These are phyloP conservation scores for Dusona sp. DNA, from an alignment of 2,888 invertebrate species.

Conservation along the genomic window DNA sequence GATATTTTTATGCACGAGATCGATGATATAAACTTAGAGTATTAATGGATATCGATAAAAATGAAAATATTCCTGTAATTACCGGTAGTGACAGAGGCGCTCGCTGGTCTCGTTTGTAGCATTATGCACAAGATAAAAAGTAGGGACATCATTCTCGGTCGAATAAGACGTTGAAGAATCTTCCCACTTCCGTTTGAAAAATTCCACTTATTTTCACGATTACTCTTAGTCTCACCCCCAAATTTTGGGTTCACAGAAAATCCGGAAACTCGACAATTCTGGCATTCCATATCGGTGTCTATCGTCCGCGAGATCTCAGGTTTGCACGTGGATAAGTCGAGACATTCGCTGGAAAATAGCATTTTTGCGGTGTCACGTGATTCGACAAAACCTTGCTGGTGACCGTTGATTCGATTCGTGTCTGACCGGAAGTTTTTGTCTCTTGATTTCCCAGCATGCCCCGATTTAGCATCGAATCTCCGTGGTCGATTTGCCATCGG, in stretches of 20 bases:
- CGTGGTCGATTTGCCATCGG: constrained; percentile 54
- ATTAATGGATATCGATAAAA: not conserved
- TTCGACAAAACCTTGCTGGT: not conserved
- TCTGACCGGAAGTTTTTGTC: not conserved
- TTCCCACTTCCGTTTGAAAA: constrained; percentile 53
- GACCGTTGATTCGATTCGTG: not conserved
- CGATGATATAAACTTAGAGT: not conserved
- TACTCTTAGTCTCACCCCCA: not conserved
- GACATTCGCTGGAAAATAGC: not conserved
- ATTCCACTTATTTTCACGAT: constrained; percentile 22
- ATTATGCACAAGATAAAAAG: constrained; percentile 75
- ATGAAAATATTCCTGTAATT: constrained; percentile 60
- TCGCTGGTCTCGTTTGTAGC: constrained; percentile 75
- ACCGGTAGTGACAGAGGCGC: constrained; percentile 82
- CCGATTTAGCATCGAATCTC: constrained; percentile 15
- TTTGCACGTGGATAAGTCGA: constrained; percentile 53
- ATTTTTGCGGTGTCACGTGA: not conserved
- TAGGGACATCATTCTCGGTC: constrained; percentile 73
- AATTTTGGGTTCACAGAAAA: not conserved
- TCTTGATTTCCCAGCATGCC: constrained; percentile 10
- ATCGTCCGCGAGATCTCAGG: constrained; percentile 50
- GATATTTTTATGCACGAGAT: not conserved
- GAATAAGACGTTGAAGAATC: constrained; percentile 32
- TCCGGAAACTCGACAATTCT: constrained; percentile 13
- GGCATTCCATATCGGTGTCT: constrained; percentile 60